Conservation (phyloP, 1,140 invertebrate species). For the Anagrus nilaparvatae region DNA sequence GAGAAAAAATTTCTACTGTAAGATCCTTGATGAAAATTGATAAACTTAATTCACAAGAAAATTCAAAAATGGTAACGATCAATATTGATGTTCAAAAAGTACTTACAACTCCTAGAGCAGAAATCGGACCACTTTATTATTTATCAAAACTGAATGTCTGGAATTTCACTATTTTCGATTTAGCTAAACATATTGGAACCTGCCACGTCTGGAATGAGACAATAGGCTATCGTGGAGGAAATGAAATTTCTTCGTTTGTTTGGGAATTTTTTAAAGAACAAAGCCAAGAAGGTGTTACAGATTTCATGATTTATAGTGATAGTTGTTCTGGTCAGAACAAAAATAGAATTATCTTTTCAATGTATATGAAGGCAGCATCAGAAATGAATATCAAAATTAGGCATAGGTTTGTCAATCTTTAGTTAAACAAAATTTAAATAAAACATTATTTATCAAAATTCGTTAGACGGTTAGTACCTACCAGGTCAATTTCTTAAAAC, state of each 20-base stretch:
- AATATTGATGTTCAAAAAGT: slow-evolving; percentile 10
- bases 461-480: no score
- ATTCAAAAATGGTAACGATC: neutral
- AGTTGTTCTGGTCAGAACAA: slow-evolving; percentile 3
- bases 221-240: slow-evolving; percentile 3
- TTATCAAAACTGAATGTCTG: slow-evolving; percentile 9
- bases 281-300: neutral
- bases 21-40: neutral
- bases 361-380: neutral
- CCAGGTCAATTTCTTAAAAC: no score
- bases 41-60: neutral
- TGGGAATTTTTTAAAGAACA: neutral
- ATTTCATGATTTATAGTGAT: neutral
- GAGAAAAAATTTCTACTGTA: neutral
- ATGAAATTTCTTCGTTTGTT: slow-evolving; percentile 5
- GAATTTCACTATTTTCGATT: slow-evolving; percentile 9
- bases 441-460: no score
- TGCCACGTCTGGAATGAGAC: slow-evolving; percentile 5
- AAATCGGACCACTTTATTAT: slow-evolving; percentile 9
- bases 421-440: no score
- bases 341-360: neutral
- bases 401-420: no score
- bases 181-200: neutral
- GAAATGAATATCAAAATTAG: neutral
- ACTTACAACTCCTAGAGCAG: slow-evolving; percentile 4